Conservation (phyloP, 1,140 invertebrate species). For the Bombus pyrosoma region DNA sequence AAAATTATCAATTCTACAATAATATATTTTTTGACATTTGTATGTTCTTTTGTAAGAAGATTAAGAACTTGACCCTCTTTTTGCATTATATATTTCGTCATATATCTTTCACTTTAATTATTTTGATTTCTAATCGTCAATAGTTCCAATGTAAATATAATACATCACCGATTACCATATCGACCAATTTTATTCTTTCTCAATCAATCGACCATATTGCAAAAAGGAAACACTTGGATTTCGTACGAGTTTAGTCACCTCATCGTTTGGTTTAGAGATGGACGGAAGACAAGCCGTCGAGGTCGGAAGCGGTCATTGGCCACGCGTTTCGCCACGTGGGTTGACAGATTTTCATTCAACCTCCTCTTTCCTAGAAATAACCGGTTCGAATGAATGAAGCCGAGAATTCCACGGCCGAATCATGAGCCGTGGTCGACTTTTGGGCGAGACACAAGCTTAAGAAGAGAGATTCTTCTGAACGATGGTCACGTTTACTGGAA, state of each 20-base stretch:
- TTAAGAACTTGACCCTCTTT: too few relatives aligned
- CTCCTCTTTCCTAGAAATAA: slow-evolving; percentile 46
- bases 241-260: not conserved
- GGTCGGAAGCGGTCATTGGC: slow-evolving; percentile 62
- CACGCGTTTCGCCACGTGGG: slow-evolving; percentile 60
- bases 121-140: too few relatives aligned
- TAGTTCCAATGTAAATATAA: too few relatives aligned
- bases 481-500: not conserved
- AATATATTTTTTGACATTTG: too few relatives aligned
- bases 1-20: too few relatives aligned
- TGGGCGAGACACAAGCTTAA: not conserved
- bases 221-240: not conserved
- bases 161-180: too few relatives aligned
- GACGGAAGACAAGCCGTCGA: slow-evolving; percentile 54
- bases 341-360: slow-evolving; percentile 60
- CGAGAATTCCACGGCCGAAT: not conserved
- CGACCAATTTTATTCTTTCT: too few relatives aligned
- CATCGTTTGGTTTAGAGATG: slow-evolving; percentile 41
- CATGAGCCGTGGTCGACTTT: not conserved
- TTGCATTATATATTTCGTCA: too few relatives aligned
- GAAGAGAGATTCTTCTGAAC: not conserved
- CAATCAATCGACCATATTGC: too few relatives aligned
- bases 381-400: slow-evolving; percentile 25
- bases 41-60: too few relatives aligned
- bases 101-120: too few relatives aligned